A percentile compares a stretch with the other conserved stretches of the same genome.
Conservation (phyloP, 1,140 invertebrate genomes). For the Phenacoccus solenopsis region DNA sequence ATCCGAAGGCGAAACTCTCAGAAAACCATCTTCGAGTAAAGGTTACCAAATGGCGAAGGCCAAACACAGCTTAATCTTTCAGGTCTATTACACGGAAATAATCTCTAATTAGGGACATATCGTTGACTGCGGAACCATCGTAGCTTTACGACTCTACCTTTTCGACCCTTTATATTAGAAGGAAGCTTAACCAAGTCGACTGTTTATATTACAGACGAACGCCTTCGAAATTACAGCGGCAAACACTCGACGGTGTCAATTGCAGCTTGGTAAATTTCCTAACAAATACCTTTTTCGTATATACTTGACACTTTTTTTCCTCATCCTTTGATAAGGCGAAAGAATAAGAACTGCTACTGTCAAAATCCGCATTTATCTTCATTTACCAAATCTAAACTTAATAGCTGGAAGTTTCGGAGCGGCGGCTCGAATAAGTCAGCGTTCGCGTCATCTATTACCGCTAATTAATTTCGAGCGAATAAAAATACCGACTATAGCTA, state of each 20-base stretch:
- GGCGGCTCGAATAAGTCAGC: neutral
- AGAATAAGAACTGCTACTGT: neutral
- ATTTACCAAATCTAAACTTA: neutral
- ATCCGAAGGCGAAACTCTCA: too few relatives aligned
- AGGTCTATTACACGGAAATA: neutral
- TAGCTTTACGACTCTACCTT: neutral
- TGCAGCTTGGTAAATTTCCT: slow-evolving; percentile 11
- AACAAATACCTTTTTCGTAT: slow-evolving; percentile 14
- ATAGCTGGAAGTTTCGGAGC: neutral
- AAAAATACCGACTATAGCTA: neutral
- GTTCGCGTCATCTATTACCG: neutral
- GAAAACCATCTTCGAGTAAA: too few relatives aligned
- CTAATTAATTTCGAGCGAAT: neutral
- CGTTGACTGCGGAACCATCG: neutral
- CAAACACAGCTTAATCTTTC: neutral
- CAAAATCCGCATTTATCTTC: slow-evolving; percentile 13
- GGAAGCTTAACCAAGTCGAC: neutral
- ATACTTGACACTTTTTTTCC: neutral
- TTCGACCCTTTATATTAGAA: neutral
- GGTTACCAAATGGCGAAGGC: too few relatives aligned
- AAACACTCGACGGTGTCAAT: slow-evolving; percentile 16
- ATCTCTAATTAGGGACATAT: slow-evolving; percentile 2
- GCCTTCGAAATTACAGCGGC: neutral
- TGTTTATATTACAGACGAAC: slow-evolving; percentile 2
- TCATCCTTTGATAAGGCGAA: neutral